Evolutionary conservation across 2,113 vertebrate genomes (phyloP).

Genomic region (Eublepharis macularius): DNA sequence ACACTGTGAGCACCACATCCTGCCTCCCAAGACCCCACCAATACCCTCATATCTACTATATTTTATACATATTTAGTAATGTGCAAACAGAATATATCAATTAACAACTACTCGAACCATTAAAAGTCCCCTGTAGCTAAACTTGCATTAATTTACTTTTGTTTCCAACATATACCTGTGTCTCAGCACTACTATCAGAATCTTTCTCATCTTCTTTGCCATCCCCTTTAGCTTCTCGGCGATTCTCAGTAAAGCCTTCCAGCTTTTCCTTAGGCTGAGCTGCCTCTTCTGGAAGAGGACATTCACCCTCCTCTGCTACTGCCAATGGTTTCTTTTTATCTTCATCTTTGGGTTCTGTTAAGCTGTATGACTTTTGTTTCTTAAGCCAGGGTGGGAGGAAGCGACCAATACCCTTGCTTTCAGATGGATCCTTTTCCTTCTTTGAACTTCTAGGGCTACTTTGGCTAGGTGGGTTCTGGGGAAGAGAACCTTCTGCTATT

Average conservation of each 20-base stretch:
- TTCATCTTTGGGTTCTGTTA: slow-evolving; percentile 76
- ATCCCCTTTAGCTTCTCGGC: slow-evolving; percentile 67
- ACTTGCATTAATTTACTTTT: background rate
- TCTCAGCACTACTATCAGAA: slow-evolving; percentile 76
- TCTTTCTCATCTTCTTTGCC: slow-evolving; percentile 76
- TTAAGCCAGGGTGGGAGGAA: slow-evolving; percentile 97
- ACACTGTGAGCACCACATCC: background rate
- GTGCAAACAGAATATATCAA: background rate
- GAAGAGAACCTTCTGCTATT: slow-evolving; percentile 54
- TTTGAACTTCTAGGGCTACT: slow-evolving; percentile 71
- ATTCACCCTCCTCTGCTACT: slow-evolving; percentile 55
- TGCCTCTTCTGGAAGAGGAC: slow-evolving; percentile 42
- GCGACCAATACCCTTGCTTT: slow-evolving; percentile 90
- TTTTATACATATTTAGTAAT: background rate
- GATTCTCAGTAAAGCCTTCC: slow-evolving; percentile 62
- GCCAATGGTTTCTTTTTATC: slow-evolving; percentile 68
- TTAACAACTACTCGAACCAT: background rate
- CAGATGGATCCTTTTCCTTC: slow-evolving; percentile 77
- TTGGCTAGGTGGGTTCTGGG: slow-evolving; percentile 59
- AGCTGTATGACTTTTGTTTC: slow-evolving; percentile 91
- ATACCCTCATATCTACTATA: too few species aligned
- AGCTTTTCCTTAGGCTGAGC: slow-evolving; percentile 71
- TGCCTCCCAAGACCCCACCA: background rate
- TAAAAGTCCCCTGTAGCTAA: background rate
- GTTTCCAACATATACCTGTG: slow-evolving; percentile 76